A percentile compares a stretch with the other conserved stretches of the same genome.
These are phyloP conservation scores for Nothura maculosa DNA, from an alignment of 2,797 vertebrate genomes.

Conservation along the genomic window DNA sequence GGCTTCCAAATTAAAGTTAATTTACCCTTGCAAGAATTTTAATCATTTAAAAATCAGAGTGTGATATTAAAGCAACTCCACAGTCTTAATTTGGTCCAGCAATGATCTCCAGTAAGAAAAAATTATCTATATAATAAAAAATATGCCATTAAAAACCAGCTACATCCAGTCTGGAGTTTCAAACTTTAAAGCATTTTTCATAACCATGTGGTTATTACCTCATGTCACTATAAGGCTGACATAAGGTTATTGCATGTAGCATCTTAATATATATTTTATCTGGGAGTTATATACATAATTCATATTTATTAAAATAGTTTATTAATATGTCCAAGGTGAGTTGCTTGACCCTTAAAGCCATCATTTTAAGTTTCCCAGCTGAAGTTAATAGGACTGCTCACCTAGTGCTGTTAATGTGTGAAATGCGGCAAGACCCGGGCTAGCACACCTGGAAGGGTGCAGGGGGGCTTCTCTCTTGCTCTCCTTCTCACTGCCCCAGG, in stretches of 20 bases:
- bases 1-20: slow-evolving; percentile 47
- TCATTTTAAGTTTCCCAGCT: slow-evolving; percentile 37
- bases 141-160: slow-evolving; percentile 1
- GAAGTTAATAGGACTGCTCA: slow-evolving; percentile 8
- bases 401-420: not conserved
- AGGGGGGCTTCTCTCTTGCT: not conserved
- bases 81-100: slow-evolving; percentile 30
- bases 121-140: slow-evolving; percentile 43
- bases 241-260: slow-evolving; percentile 61
- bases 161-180: slow-evolving; percentile 34
- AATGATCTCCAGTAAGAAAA: slow-evolving; percentile 20
- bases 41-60: slow-evolving; percentile 42
- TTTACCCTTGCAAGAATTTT: slow-evolving; percentile 38
- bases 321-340: slow-evolving; percentile 67
- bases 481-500: not conserved
- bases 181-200: slow-evolving; percentile 59
- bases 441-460: not conserved
- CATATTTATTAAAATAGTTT: slow-evolving; percentile 70
- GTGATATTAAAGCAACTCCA: slow-evolving; percentile 10
- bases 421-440: not conserved
- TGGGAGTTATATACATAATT: slow-evolving; percentile 54
- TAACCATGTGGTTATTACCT: slow-evolving; percentile 53
- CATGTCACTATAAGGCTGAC: slow-evolving; percentile 53
- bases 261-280: slow-evolving; percentile 65
- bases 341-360: slow-evolving; percentile 60